These are phyloP conservation scores for Cydia fagiglandana DNA, from an alignment of 1,140 invertebrate species.

Conservation along the genomic window DNA sequence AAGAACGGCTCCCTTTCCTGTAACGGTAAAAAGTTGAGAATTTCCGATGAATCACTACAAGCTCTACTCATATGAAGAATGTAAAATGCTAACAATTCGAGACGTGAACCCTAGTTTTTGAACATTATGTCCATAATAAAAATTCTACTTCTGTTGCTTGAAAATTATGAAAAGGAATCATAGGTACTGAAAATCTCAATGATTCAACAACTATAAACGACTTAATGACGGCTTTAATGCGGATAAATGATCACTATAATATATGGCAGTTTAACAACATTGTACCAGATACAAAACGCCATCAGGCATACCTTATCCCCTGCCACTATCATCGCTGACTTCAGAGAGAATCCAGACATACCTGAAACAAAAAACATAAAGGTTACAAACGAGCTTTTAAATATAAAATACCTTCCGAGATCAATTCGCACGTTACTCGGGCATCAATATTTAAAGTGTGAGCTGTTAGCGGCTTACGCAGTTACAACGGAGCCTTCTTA, in stretches of 20 bases:
- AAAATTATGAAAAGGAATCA: no score
- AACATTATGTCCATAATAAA: neutral
- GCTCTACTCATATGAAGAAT: conserved; percentile 2
- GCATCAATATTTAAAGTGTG: conserved; percentile 2
- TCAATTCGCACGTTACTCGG: neutral
- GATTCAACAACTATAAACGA: neutral
- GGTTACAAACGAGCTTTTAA: neutral
- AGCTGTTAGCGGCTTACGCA: no score
- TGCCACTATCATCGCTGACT: neutral
- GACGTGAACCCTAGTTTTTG: neutral
- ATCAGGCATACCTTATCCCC: neutral
- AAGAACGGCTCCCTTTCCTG: conserved; percentile 20
- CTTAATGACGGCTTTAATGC: neutral
- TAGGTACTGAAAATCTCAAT: no score
- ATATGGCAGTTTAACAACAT: no score
- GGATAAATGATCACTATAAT: no score
- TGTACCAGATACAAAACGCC: neutral
- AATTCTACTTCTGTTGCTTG: no score
- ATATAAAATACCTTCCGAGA: neutral
- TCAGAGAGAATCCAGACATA: neutral
- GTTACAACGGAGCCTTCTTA: neutral
- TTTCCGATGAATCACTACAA: conserved; percentile 15
- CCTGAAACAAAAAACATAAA: conserved; percentile 26
- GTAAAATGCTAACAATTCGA: neutral
- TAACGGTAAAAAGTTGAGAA: conserved; percentile 28